A percentile compares a stretch with the other conserved stretches of the same genome.
Evolutionary conservation across 53 echinoderm and acorn worm genomes (phyloP).

Genomic region (Astropecten irregularis): DNA sequence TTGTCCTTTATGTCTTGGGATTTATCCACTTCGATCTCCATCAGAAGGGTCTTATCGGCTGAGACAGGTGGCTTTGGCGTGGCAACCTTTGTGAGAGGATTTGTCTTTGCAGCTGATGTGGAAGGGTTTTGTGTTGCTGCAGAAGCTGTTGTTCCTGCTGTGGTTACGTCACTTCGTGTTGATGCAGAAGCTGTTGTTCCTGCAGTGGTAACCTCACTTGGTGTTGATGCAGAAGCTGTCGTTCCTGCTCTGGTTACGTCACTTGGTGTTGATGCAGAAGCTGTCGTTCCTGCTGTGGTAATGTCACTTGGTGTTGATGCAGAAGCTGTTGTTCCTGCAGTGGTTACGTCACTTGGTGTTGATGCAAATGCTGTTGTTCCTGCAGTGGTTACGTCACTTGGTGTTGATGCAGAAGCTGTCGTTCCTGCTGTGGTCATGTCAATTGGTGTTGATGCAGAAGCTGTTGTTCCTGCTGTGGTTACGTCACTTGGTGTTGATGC

Average conservation of each 20-base stretch:
- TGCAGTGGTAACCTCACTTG: neutral
- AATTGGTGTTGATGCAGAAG: neutral
- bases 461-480: neutral
- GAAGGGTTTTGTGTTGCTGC: neutral
- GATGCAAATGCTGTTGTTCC: neutral
- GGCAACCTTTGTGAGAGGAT: neutral
- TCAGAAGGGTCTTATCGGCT: neutral
- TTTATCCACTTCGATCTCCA: neutral
- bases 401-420: neutral
- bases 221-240: neutral
- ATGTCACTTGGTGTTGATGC: neutral
- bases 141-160: neutral
- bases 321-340: neutral
- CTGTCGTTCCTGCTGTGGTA: neutral
- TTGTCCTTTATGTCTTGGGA: neutral
- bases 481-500: neutral
- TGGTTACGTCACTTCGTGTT: neutral
- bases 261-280: neutral
- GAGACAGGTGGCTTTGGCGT: constrained; percentile 14
- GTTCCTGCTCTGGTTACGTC: neutral
- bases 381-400: neutral
- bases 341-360: neutral
- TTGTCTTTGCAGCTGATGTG: neutral
- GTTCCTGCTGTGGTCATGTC: neutral
- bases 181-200: too few species aligned